Base-by-base conservation (phyloP, 1,140 invertebrate species). In the Ceratina calcarata region DNA sequence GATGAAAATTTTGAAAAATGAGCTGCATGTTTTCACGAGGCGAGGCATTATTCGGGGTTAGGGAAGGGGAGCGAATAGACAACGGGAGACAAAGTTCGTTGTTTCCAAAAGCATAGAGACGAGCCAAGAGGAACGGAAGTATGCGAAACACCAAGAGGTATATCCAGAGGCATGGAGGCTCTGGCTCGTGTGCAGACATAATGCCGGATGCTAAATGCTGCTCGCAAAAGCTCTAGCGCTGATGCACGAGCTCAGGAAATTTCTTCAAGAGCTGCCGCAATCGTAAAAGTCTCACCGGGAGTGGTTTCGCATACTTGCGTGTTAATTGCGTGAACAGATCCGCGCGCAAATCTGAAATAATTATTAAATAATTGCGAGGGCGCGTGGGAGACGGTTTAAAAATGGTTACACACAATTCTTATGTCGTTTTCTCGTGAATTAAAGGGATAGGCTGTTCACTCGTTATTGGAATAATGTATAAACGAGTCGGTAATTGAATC, bases 181-280 rank as follows among this genome's bases (percentile, higher is more conserved):
- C 80, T 70, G 37, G 32, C 66, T 75, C 57, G 66, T 55, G 61
- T 18, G 37, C n/a, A 27, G 70, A 20, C 84, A 60, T 82, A 71
- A 86, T 55, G 51, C 76, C 66, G 79, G 79, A 85, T 78, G 61
- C 37, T 85, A 82, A 85, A 85, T 45, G 37, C 37, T 62, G 78
- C 72, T 58, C 53, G 78, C 82, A 37, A 68, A 71, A 55, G 61
- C 72, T 20, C 65, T 58, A 37, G n/a, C 24, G 55, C 16, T 61
- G 37, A 45, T 45, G 37, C 37, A 45, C 37, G 32, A 49, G 27
- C 51, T 37, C 64, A 73, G 78, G 49, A 84, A 79, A 53, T 66
- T 55, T 65, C 61, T 24, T 45, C 49, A 67, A 62, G 16, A 45
- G 65, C 53, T 27, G 32, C 51, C 62, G 32, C 70, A 60, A 45